phyloP scores from a whole-genome alignment of 2,797 vertebrate genomes.

The Euphonia xanthogaster region DNA sequence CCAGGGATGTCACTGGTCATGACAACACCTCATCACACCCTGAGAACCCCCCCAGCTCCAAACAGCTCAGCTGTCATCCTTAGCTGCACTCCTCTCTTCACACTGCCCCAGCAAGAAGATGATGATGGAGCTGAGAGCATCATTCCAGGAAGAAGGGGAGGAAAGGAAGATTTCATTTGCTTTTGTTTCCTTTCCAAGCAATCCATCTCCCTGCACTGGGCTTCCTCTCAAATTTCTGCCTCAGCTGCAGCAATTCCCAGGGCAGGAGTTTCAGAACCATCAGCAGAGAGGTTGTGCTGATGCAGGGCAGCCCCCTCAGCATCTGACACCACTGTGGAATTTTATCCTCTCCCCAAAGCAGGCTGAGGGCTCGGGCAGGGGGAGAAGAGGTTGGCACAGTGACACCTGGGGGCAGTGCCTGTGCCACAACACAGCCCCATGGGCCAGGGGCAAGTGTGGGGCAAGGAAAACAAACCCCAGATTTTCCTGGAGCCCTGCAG shows the following conservation, averaged over 20 bases:
- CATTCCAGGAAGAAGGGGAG: neutral
- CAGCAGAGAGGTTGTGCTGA: constrained; percentile 24
- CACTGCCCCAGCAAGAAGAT: neutral
- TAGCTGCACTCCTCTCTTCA: neutral
- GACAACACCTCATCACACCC: neutral
- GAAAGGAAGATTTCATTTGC: constrained; percentile 30
- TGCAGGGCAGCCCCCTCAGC: neutral
- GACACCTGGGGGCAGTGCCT: too few relatives aligned
- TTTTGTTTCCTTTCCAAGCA: constrained; percentile 51
- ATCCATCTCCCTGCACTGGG: constrained; percentile 5
- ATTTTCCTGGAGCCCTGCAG: neutral
- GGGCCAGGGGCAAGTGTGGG: neutral
- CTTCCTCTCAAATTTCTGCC: constrained; percentile 49
- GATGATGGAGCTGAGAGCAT: constrained; percentile 25
- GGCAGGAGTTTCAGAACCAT: constrained; percentile 1
- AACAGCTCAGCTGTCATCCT: neutral
- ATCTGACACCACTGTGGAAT: neutral
- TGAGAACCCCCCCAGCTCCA: neutral
- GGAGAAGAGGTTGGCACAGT: neutral
- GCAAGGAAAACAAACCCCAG: neutral
- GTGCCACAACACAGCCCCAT: rapidly evolving
- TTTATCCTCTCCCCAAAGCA: neutral
- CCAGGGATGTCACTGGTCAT: neutral
- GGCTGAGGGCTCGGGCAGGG: neutral
- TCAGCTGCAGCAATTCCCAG: constrained; percentile 29